phyloP scores from a whole-genome alignment of 35 echinoderm and acorn worm genomes.

The Chiridota heheva region DNA sequence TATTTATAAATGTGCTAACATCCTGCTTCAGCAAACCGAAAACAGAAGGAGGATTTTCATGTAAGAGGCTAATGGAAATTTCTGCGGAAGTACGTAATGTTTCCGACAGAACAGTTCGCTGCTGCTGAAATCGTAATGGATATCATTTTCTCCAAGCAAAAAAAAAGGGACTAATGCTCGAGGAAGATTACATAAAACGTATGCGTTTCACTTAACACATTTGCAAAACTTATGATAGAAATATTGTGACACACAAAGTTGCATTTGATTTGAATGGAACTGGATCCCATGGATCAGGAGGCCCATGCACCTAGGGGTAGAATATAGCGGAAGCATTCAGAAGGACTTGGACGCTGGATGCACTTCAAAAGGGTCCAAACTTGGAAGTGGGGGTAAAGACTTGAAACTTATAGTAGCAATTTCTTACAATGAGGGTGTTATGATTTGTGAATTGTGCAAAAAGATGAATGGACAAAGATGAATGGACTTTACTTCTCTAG shows the following conservation, averaged over 20 bases:
- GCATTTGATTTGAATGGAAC: slow-evolving; percentile 43
- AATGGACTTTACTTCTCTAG: slow-evolving; percentile 28
- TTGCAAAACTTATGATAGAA: background rate
- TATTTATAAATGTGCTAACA: no score
- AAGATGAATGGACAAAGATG: no score
- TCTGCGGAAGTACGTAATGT: no score
- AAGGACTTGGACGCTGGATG: slow-evolving; percentile 5
- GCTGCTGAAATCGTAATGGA: slow-evolving; percentile 8
- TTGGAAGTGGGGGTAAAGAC: slow-evolving; percentile 10
- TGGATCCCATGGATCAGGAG: slow-evolving; percentile 33
- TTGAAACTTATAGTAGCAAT: slow-evolving; percentile 28
- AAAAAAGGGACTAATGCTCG: slow-evolving; percentile 13
- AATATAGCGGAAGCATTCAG: slow-evolving; percentile 20
- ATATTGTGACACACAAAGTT: slow-evolving; percentile 13
- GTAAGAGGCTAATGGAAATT: no score
- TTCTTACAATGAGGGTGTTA: slow-evolving; percentile 16
- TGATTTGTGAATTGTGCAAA: slow-evolving; percentile 38
- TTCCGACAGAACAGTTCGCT: background rate
- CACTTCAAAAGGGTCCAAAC: slow-evolving; percentile 22
- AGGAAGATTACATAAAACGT: slow-evolving; percentile 10
- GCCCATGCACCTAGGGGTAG: slow-evolving; percentile 13
- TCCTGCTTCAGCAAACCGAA: no score
- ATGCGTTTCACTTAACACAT: slow-evolving; percentile 19
- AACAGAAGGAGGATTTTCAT: no score
- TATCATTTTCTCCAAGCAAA: slow-evolving; percentile 16